These are phyloP conservation scores for Ameiurus melas DNA, from an alignment of 2,113 vertebrate genomes.

Conservation along the genomic window DNA sequence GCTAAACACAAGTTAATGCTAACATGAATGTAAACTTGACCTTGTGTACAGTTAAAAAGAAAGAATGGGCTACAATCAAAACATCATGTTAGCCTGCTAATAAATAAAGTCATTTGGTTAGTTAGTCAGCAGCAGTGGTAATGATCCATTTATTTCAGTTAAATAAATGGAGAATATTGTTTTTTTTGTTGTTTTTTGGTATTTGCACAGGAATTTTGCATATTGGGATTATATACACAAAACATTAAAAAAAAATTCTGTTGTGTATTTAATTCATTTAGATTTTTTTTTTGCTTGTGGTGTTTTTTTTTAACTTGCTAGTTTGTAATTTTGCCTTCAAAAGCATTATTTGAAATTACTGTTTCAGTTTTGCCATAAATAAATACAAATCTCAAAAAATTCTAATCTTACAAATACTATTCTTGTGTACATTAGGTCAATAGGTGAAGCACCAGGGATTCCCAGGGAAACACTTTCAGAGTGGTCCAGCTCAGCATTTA, in stretches of 20 bases:
- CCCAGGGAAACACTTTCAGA: background rate
- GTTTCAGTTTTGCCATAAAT: background rate
- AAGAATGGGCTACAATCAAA: background rate
- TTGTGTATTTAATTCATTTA: background rate
- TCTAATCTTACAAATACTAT: background rate
- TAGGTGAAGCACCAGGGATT: background rate
- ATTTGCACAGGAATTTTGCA: background rate
- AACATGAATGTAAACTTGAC: background rate
- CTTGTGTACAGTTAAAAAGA: background rate
- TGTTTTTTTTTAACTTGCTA: background rate
- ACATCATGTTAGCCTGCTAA: background rate
- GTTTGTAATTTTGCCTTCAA: background rate
- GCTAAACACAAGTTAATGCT: background rate
- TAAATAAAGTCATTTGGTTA: background rate
- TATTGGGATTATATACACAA: background rate
- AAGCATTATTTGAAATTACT: background rate
- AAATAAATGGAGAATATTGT: background rate
- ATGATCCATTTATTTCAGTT: background rate
- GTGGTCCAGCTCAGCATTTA: background rate
- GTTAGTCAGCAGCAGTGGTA: background rate
- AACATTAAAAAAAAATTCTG: too few species aligned
- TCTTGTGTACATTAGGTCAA: background rate
- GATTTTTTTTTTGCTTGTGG: background rate
- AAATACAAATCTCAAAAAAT: background rate
- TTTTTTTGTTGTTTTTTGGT: too few species aligned